Percentiles rank a stretch among this genome's conserved stretches.
Evolutionary conservation across 2,888 invertebrate species (phyloP).

Genomic region (Crocallis elinguaria): DNA sequence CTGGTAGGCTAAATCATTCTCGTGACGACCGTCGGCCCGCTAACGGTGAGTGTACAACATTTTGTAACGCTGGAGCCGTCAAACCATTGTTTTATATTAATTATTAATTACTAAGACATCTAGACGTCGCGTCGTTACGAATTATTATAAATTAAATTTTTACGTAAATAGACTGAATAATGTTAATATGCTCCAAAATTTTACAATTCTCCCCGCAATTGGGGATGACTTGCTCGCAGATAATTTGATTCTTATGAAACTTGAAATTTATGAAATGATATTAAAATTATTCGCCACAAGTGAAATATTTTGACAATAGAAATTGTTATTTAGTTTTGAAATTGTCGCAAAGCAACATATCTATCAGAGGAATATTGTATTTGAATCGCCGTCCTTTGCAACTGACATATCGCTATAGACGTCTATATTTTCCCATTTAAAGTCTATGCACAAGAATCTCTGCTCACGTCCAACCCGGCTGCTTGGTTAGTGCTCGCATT

Average conservation of each 20-base stretch:
- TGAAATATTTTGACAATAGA: slow-evolving; percentile 45
- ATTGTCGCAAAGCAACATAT: slow-evolving; percentile 48
- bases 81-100: slow-evolving; percentile 48
- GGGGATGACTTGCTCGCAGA: slow-evolving; percentile 27
- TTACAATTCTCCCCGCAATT: slow-evolving; percentile 36
- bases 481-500: slow-evolving; percentile 22
- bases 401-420: slow-evolving; percentile 69
- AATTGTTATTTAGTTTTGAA: slow-evolving; percentile 42
- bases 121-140: slow-evolving; percentile 53
- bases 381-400: slow-evolving; percentile 42
- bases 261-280: slow-evolving; percentile 27
- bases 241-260: slow-evolving; percentile 36
- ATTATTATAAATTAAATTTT: slow-evolving; percentile 60
- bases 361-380: slow-evolving; percentile 38
- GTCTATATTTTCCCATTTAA: slow-evolving; percentile 38
- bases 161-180: slow-evolving; percentile 76
- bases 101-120: slow-evolving; percentile 55
- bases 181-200: slow-evolving; percentile 63
- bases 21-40: slow-evolving; percentile 29
- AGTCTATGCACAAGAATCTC: slow-evolving; percentile 48
- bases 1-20: slow-evolving; percentile 65
- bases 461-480: slow-evolving; percentile 14
- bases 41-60: slow-evolving; percentile 33
- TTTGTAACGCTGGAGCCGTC: slow-evolving; percentile 48
- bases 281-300: slow-evolving; percentile 30